Percentiles rank a stretch among this genome's conserved stretches.
Evolutionary conservation across 2,888 invertebrate genomes (phyloP).

Genomic region (Mythimna lalbum): DNA sequence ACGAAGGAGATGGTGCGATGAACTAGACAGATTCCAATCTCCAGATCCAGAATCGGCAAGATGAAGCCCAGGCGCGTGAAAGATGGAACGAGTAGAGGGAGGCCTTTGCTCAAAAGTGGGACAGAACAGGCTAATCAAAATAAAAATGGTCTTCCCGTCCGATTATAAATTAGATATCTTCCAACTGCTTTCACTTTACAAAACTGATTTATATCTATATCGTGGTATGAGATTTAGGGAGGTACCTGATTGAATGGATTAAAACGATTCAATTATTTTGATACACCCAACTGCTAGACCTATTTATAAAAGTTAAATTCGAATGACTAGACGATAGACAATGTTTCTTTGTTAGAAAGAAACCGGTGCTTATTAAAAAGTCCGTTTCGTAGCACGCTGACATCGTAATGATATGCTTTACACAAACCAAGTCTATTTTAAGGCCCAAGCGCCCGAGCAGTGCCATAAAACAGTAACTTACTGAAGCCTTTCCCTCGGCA

Average conservation of each 20-base stretch:
- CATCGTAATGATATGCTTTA: slow-evolving; percentile 30
- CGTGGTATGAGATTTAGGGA: background rate
- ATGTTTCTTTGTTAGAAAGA: background rate
- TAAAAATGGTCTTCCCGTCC: too few species aligned
- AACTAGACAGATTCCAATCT: too few species aligned
- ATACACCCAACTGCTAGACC: too few species aligned
- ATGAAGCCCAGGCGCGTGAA: too few species aligned
- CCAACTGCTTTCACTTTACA: background rate
- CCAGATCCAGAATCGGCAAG: too few species aligned
- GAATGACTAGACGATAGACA: background rate
- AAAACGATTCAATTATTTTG: slow-evolving; percentile 7
- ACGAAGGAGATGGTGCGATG: too few species aligned
- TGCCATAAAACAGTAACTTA: too few species aligned
- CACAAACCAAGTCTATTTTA: background rate
- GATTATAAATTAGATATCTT: background rate
- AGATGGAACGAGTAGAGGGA: too few species aligned
- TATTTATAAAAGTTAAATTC: background rate
- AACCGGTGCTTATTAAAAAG: background rate
- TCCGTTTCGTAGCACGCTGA: background rate
- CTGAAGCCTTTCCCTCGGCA: too few species aligned
- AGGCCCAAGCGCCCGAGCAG: too few species aligned
- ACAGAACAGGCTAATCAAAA: too few species aligned
- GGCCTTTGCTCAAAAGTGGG: too few species aligned
- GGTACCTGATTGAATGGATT: background rate
- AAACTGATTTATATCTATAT: background rate